phyloP scores from a whole-genome alignment of 53 echinoderm and acorn worm species.

The Arbacia lixula region DNA sequence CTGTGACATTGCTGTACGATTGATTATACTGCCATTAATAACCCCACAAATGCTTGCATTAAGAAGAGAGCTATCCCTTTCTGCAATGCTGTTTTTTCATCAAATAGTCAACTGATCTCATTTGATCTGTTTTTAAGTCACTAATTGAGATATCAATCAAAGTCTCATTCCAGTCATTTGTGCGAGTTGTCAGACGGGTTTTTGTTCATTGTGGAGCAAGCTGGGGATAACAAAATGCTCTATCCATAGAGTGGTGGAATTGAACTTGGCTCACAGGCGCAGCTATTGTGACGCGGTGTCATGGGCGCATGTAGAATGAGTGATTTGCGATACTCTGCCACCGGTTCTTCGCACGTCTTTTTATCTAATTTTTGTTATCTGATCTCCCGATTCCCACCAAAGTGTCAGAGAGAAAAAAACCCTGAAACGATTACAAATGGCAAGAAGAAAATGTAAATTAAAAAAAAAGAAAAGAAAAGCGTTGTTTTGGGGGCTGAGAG shows the following conservation, averaged over 20 bases:
- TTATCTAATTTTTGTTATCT: slow-evolving; percentile 36
- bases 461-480: too few relatives aligned
- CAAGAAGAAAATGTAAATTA: too few relatives aligned
- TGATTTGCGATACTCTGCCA: slow-evolving; percentile 6
- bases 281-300: slow-evolving; percentile 12
- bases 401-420: too few relatives aligned
- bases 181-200: slow-evolving; percentile 3
- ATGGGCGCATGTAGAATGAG: neutral
- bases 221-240: slow-evolving; percentile 3
- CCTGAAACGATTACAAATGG: too few relatives aligned
- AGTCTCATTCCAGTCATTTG: slow-evolving; percentile 4
- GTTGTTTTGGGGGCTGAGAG: too few relatives aligned
- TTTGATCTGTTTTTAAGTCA: slow-evolving; percentile 6
- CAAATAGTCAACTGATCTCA: too few relatives aligned
- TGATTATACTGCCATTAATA: too few relatives aligned
- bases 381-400: neutral
- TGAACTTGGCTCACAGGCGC: slow-evolving; percentile 28
- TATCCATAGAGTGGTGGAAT: neutral
- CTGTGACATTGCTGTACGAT: too few relatives aligned
- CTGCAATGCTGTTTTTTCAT: too few relatives aligned
- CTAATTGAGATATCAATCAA: slow-evolving; percentile 42
- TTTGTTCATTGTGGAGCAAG: slow-evolving; percentile 25
- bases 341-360: neutral
- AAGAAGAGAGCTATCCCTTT: too few relatives aligned
- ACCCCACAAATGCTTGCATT: too few relatives aligned